Base-by-base conservation (phyloP, 1,140 invertebrate genomes). In the Coptotermes formosanus region DNA sequence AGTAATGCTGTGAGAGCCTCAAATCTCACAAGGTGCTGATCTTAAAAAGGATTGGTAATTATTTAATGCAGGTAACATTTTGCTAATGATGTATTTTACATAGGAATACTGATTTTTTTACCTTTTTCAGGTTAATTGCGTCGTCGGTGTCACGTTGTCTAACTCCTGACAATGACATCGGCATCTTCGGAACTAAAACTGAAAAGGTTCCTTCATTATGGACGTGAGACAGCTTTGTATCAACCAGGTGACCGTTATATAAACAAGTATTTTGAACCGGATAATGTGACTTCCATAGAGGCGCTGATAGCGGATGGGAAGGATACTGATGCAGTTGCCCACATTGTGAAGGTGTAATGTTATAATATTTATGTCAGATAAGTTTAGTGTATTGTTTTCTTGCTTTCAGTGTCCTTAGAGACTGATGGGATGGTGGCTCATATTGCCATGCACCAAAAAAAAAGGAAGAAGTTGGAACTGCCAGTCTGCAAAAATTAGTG, bases 131-230 rank as follows among this genome's bases (percentile, higher is more conserved):
- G n/a, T 8, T 7, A 30, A 11, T 30, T 75, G 14, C 25, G 7
- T 30, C 9, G 83, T 59, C 48, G 83, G 83, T 84, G 83, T 84
- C 83, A 64, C 83, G 83, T 55, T 32, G 83, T 84, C 21, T 16
- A 64, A 55, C 30, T 64, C 82, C 30, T 21, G 55, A 44, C 38
- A 9, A 81, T 52, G n/a, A 86, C 83, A 82, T 43, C 82, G 69
- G 85, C 84, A 87, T 75, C 55, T 30, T 75, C 86, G 12, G 86
- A 87, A 59, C 23, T 82, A n/a, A 52, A 44, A 45, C 64, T 87
- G 52, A 87, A 87, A 64, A 38, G 86, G 43, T 87, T 87, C 69
- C 85, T 87, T 9, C 86, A 87, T 69, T 87, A 85, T 69, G 86
- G 84, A 3, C 82, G 81, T 44, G 86, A 87, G 52, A 82, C 52